Evolutionary conservation across 2,113 vertebrate species (phyloP).

Genomic region (Poicephalus meyeri): DNA sequence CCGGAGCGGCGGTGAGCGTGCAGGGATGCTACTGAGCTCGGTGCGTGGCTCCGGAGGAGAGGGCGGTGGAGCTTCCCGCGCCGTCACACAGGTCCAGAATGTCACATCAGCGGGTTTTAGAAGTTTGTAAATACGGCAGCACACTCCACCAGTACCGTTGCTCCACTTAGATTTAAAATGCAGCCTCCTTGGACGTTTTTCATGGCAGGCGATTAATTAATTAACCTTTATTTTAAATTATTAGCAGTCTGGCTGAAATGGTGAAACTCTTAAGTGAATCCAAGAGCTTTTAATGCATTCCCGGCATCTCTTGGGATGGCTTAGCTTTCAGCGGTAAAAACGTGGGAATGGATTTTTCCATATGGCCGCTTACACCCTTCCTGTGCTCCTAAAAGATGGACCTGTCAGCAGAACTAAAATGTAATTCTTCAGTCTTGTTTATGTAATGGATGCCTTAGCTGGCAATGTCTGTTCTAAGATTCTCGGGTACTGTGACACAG

Average conservation of each 20-base stretch:
- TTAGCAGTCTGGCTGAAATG: not conserved
- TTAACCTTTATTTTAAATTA: not conserved
- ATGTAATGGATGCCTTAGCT: not conserved
- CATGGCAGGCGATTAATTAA: not conserved
- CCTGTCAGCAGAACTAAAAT: not conserved
- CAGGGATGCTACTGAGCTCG: no score
- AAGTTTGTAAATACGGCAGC: not conserved
- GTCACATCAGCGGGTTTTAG: not conserved
- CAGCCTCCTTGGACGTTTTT: not conserved
- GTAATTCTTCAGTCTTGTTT: not conserved
- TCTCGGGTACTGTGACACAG: not conserved
- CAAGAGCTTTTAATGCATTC: not conserved
- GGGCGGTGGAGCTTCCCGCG: not conserved
- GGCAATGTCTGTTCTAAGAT: not conserved
- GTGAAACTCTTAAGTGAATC: not conserved
- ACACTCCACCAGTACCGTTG: rapidly evolving
- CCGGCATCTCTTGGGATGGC: not conserved
- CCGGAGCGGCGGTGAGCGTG: no score
- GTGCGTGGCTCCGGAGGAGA: no score
- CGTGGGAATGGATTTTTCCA: conserved; percentile 22
- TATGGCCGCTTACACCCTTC: not conserved
- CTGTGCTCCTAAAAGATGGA: not conserved
- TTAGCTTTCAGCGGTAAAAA: conserved; percentile 24
- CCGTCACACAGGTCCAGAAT: not conserved
- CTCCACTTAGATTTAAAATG: not conserved